phyloP scores from a whole-genome alignment of 2,888 invertebrate genomes.

The Cephus nigrinus region DNA sequence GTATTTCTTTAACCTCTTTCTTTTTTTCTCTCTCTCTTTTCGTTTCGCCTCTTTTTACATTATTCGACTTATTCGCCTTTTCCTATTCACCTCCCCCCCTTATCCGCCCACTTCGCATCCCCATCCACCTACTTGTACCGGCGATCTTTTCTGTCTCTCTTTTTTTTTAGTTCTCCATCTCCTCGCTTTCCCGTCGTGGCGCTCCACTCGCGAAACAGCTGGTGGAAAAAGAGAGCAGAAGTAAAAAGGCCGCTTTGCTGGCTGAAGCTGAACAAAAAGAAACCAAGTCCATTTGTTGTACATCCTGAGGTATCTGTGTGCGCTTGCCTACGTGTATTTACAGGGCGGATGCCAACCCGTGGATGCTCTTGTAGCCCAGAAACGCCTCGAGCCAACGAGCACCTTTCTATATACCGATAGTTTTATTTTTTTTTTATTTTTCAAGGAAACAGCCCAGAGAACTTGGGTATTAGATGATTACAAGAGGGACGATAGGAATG shows the following conservation, averaged over 20 bases:
- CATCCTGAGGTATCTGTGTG: neutral
- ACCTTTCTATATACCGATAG: neutral
- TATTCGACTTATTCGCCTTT: neutral
- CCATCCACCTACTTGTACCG: neutral
- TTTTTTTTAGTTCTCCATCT: neutral
- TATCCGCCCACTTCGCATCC: neutral
- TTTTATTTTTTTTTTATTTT: conserved; percentile 6
- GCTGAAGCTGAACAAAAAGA: neutral
- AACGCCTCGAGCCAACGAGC: neutral
- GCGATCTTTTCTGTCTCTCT: neutral
- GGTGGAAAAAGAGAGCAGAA: neutral
- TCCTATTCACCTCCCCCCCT: neutral
- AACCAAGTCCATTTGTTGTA: neutral
- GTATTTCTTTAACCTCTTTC: neutral
- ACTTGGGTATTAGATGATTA: neutral
- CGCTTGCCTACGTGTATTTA: neutral
- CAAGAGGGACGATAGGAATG: neutral
- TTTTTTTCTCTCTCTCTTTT: neutral
- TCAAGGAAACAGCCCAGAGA: neutral
- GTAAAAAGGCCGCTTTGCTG: neutral
- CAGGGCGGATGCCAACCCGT: neutral
- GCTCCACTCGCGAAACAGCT: neutral
- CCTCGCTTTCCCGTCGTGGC: neutral
- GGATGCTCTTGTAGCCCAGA: neutral
- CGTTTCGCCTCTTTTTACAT: neutral